phyloP scores from a whole-genome alignment of 2,888 invertebrate species.

The Drosophila kuntzei region DNA sequence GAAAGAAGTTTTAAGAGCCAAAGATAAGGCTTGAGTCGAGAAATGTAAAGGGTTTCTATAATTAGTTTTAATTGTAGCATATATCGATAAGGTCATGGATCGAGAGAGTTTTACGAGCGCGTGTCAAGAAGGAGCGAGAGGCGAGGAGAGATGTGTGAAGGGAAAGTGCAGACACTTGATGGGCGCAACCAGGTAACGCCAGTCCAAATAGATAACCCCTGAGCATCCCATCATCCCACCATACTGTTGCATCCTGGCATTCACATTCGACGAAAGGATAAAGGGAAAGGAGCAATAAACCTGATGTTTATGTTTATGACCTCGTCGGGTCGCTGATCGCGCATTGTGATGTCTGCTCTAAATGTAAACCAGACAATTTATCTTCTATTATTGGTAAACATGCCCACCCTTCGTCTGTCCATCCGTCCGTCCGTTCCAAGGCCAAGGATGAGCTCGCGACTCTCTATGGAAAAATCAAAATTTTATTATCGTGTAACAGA shows the following conservation, averaged over 20 bases:
- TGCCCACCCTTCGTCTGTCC: conserved; percentile 28
- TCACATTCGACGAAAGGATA: conserved; percentile 72
- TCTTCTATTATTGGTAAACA: conserved; percentile 78
- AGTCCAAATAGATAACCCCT: background rate
- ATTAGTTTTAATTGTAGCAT: conserved; percentile 53
- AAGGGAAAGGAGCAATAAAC: conserved; percentile 52
- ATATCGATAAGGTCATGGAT: conserved; percentile 30
- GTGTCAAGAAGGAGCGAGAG: conserved; percentile 33
- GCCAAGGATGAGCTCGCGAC: conserved; percentile 69
- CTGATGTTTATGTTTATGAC: conserved; percentile 71
- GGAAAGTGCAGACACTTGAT: conserved; percentile 28
- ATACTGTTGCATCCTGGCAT: conserved; percentile 8
- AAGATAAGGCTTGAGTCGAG: conserved; percentile 9
- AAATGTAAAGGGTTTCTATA: conserved; percentile 43
- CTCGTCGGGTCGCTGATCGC: conserved; percentile 64
- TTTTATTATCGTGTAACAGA: conserved; percentile 66
- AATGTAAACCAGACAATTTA: conserved; percentile 82
- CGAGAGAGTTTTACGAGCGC: conserved; percentile 64
- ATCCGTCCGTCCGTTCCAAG: conserved; percentile 52
- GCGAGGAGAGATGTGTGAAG: conserved; percentile 25
- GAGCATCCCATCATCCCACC: conserved; percentile 1
- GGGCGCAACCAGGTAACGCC: conserved; percentile 56
- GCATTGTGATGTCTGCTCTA: conserved; percentile 80
- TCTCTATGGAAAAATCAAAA: conserved; percentile 73
- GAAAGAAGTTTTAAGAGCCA: conserved; percentile 36